Base-by-base conservation (phyloP, 2,888 invertebrate species). In the Aricia artaxerxes region DNA sequence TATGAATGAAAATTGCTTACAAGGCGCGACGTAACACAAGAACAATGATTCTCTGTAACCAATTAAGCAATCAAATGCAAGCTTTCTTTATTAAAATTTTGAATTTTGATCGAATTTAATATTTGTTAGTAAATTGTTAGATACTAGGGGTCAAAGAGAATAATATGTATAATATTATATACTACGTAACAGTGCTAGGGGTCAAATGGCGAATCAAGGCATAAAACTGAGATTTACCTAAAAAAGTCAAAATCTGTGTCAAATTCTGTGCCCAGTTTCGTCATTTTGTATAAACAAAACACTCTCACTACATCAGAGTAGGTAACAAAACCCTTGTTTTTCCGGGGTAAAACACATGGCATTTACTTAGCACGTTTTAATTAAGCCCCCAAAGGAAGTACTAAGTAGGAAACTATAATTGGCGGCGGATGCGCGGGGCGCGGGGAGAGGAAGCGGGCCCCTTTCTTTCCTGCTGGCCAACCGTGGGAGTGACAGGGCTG, bases 341-440 rank as follows among this genome's bases (percentile, higher is more conserved):
- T 13, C 35, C 38, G 35, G 69, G 69, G 69, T 69, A 69, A 38
- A 35, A 38, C 69, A 69, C 35, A 69, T 69, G 69, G 35, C 69
- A 7, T 61, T 78, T 75, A 72, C 78, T 77, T 77, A 80, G 80
- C 78, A 80, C 82, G 79, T 78, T 80, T 76, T 84, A 83, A 84
- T 83, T 83, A 82, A 84, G 85, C 85, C 85, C 84, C 83, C 80
- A 89, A 88, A 89, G 91, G 91, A 91, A 92, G 88, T 89, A 86
- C 88, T 90, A 90, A 90, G 89, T 90, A 91, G 92, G 91, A 92
- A 93, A 92, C 90, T 91, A 91, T 91, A 92, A 93, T 92, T 91
- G 90, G 91, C 89, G 69, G 35, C 69, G 69, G 69, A 69, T 83
- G 85, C 88, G 75, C 13, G 75, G 49, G 75, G 75, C 24, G 49